Base-by-base conservation (phyloP, 2,888 invertebrate genomes). In the Reticulitermes lucifugus region DNA sequence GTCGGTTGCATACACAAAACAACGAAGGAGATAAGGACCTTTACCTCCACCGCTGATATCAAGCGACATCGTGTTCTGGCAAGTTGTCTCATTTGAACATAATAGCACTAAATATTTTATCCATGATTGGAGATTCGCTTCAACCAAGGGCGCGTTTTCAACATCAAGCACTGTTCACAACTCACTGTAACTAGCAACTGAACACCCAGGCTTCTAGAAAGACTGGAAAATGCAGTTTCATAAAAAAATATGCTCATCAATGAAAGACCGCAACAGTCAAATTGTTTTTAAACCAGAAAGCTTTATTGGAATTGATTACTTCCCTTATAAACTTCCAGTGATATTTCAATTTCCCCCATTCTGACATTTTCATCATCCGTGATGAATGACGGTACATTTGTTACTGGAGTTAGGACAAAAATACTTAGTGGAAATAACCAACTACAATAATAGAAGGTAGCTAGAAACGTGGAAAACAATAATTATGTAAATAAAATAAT, bases 261-360 rank as follows among this genome's bases (percentile, higher is more conserved):
- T 7, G 29, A 21, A 18, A 6, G 35, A 73, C 73, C 73, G 35
- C 73, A 73, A 18, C 73, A 21, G 73, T 73, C 3, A 73, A 73
- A 41, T 41, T 35, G 73, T 73, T 73, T 73, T 29, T 18, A 12
- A 41, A 73, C 73, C 73, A 35, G 41, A 73, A 5, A 73, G 6
- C 41, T 73, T 41, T 73, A 73, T 73, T 73, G 10, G 22, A 73
- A 73, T 73, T 73, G 73, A 73, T 73, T 73, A 41, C 73, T 73
- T 41, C 21, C 73, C 41, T 73, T 9, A 41, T 41, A 18, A 35
- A 73, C 73, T 73, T 41, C 41, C 73, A 73, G 9, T 14, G 9
- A 25, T 65, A 65, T 65, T 60, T 65, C 9, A n/a, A 65, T 65
- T 65, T 65, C n/a, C 10, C 1, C 65, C 6, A 9, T n/a, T 65